Evolutionary conservation across 2,888 invertebrate genomes (phyloP).

Genomic region (Hydriomena furcata): DNA sequence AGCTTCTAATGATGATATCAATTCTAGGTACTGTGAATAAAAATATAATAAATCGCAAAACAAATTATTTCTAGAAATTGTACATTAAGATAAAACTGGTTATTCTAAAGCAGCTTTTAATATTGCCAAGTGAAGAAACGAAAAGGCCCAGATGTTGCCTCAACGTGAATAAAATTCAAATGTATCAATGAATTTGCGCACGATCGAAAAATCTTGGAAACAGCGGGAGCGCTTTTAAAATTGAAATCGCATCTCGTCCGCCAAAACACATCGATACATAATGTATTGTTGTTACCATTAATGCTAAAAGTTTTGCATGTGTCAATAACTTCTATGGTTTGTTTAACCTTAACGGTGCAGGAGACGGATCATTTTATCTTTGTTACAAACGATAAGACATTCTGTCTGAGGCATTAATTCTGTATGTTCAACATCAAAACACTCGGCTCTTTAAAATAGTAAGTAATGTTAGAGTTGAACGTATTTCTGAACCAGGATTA

Average conservation of each 20-base stretch:
- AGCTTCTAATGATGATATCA: conserved; percentile 16
- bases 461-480: neutral
- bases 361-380: conserved; percentile 5
- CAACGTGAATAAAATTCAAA: conserved; percentile 34
- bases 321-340: conserved; percentile 48
- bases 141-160: conserved; percentile 29
- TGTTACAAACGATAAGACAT: neutral
- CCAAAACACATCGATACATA: conserved; percentile 48
- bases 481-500: conserved; percentile 12
- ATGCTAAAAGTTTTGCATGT: conserved; percentile 48
- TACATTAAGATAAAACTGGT: conserved; percentile 26
- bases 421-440: no score
- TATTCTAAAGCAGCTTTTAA: conserved; percentile 16
- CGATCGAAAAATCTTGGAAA: conserved; percentile 49
- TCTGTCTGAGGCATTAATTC: no score
- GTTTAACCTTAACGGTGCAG: conserved; percentile 21
- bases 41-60: conserved; percentile 16
- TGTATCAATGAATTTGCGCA: conserved; percentile 48
- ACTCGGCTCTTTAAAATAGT: neutral
- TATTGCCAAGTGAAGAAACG: conserved; percentile 27
- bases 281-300: conserved; percentile 49
- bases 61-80: conserved; percentile 20
- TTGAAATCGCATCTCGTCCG: conserved; percentile 49
- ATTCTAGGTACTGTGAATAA: conserved; percentile 12
- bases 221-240: conserved; percentile 57